A percentile compares a stretch with the other conserved stretches of the same genome.
Evolutionary conservation across 1,140 invertebrate genomes (phyloP).

Genomic region (Campoletis sonorensis): DNA sequence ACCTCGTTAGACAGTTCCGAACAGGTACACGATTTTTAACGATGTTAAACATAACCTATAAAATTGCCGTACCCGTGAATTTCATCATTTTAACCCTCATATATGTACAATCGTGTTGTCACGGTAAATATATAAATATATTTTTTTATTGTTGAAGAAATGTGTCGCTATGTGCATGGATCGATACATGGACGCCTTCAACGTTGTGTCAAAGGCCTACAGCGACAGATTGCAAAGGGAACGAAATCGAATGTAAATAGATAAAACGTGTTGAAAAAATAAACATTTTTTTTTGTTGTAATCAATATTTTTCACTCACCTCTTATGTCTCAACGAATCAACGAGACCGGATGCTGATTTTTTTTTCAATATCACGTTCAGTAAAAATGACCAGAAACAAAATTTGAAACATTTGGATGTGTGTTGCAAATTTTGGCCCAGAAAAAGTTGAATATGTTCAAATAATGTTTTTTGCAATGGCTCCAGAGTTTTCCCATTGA

Average conservation of each 20-base stretch:
- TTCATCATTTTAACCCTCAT: neutral
- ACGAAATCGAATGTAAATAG: conserved; percentile 75
- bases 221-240: conserved; percentile 88
- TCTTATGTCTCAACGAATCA: neutral
- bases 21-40: conserved; percentile 80
- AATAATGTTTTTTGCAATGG: too few species aligned
- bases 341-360: neutral
- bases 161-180: conserved; percentile 99
- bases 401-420: too few species aligned
- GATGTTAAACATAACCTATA: conserved; percentile 3
- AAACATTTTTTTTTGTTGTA: conserved; percentile 55
- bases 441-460: too few species aligned
- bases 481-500: too few species aligned
- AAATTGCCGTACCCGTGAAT: conserved; percentile 39
- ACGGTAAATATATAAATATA: neutral
- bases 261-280: conserved; percentile 32
- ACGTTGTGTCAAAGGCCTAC: conserved; percentile 92
- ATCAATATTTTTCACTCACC: conserved; percentile 1
- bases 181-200: conserved; percentile 97
- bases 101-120: neutral
- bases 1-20: conserved; percentile 92
- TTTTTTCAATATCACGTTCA: too few species aligned
- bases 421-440: too few species aligned
- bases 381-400: too few species aligned
- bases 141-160: conserved; percentile 83